A percentile compares a stretch with the other conserved stretches of the same genome.
phyloP scores from a whole-genome alignment of 2,888 invertebrate genomes.

The Meghimatium bilineatum region DNA sequence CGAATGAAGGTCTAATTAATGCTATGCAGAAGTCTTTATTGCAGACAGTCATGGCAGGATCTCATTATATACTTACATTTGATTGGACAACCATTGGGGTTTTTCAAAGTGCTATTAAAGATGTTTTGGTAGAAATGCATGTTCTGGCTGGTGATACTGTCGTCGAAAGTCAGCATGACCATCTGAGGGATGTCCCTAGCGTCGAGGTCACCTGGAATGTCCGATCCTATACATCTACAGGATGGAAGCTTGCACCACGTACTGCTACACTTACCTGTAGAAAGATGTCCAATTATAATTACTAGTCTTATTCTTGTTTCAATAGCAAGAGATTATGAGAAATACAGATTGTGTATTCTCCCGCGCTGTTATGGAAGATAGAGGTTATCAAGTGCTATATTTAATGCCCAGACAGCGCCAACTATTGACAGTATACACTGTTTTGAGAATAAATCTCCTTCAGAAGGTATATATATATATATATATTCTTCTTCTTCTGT shows the following conservation, averaged over 20 bases:
- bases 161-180: slow-evolving; percentile 66
- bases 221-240: slow-evolving; percentile 55
- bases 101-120: slow-evolving; percentile 70
- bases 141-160: slow-evolving; percentile 58
- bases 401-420: too few relatives aligned
- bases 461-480: too few relatives aligned
- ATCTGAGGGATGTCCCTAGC: slow-evolving; percentile 58
- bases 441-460: too few relatives aligned
- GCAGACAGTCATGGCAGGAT: too few relatives aligned
- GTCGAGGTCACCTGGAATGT: slow-evolving; percentile 54
- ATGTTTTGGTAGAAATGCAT: slow-evolving; percentile 54
- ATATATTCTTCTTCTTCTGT: too few relatives aligned
- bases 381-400: too few relatives aligned
- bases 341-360: too few relatives aligned
- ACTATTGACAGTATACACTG: too few relatives aligned
- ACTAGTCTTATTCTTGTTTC: background rate
- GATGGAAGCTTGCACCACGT: slow-evolving; percentile 55
- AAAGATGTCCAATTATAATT: background rate
- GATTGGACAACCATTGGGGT: slow-evolving; percentile 83
- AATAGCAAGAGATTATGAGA: too few relatives aligned
- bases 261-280: slow-evolving; percentile 50
- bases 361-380: too few relatives aligned
- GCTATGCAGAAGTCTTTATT: too few relatives aligned
- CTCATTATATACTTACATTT: slow-evolving; percentile 79
- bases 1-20: too few relatives aligned